Evolutionary conservation across 2,888 invertebrate species (phyloP), one percentile per base, ranked within the genome.

Genomic region (Frankliniella intonsa): DNA sequence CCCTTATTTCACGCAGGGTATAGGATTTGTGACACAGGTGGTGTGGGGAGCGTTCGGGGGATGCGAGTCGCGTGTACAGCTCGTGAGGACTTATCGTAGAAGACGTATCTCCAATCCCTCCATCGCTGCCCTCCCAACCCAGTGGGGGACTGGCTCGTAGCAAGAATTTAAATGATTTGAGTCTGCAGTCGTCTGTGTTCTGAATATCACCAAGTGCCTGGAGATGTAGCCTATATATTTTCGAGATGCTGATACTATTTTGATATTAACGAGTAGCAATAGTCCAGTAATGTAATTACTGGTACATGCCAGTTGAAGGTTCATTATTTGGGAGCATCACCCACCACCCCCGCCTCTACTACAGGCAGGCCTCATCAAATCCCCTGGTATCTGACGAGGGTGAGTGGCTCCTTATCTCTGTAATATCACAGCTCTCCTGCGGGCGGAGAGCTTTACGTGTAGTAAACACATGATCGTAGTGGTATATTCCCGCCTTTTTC

Each of bases 61-160:
- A 38, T 38, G 38, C 3, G 38, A 5, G 38, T 38, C 3, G 38
- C 3, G 38, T 38, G 38, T 38, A 38, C 38, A 38, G 38, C 38
- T 38, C 38, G 38, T 38, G 38, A 38, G 5, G 38, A 38, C 38
- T 38, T 3, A 38, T 38, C 38, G 38, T 38, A 38, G 5, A 38
- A 38, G 38, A 38, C 38, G 69, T 76, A 76, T 76, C 69, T 76
- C 69, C 69, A 76, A 76, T 76, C 69, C 69, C 5, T 55, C 55
- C 19, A 55, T 55, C 55, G 38, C 38, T 38, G 5, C 38, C 38
- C 38, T 3, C 5, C 38, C 38, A 38, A 38, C 38, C 38, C 38
- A 38, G 38, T 5, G 38, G 38, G 38, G 38, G 5, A 38, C 38
- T 38, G 38, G 38, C 38, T 38, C 3, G 38, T 38, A 3, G 38